Evolutionary conservation across 2,113 vertebrate genomes (phyloP).

Genomic region (Camelus bactrianus): DNA sequence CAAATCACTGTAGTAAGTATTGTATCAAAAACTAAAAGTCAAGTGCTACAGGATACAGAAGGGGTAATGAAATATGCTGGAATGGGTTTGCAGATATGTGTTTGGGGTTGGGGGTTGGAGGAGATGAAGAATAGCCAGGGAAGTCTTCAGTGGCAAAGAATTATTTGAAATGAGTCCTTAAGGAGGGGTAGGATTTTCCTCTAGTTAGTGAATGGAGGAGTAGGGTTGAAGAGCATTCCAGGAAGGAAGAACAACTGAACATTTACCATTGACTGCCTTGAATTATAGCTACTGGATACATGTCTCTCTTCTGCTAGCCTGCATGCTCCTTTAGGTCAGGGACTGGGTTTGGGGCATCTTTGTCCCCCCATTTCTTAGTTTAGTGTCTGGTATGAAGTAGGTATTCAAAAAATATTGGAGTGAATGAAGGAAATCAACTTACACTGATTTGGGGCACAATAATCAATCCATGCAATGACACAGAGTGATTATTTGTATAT

Average conservation of each 20-base stretch:
- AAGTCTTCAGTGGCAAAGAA: constrained; percentile 25
- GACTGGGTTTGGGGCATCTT: background rate
- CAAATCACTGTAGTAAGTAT: constrained; percentile 60
- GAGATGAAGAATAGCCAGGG: background rate
- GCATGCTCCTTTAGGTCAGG: background rate
- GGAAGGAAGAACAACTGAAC: constrained; percentile 18
- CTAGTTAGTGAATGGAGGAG: constrained; percentile 6
- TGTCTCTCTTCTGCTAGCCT: background rate
- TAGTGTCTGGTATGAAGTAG: background rate
- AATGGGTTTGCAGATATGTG: background rate
- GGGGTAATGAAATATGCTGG: constrained; percentile 24
- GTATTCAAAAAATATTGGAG: constrained; percentile 48
- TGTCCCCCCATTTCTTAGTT: constrained; percentile 35
- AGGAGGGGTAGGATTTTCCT: constrained; percentile 7
- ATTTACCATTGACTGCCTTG: background rate
- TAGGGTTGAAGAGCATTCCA: background rate
- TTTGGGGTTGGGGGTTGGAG: background rate
- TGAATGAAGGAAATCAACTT: constrained; percentile 57
- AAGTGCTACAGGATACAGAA: background rate
- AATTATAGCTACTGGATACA: background rate
- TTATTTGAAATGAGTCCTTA: constrained; percentile 47
- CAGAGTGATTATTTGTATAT: constrained; percentile 44
- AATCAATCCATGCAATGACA: constrained; percentile 38
- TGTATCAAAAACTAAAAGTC: constrained; percentile 62
- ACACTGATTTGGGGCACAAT: constrained; percentile 49